Evolutionary conservation across 2,797 vertebrate genomes (phyloP).

Genomic region (Choloepus didactylus): DNA sequence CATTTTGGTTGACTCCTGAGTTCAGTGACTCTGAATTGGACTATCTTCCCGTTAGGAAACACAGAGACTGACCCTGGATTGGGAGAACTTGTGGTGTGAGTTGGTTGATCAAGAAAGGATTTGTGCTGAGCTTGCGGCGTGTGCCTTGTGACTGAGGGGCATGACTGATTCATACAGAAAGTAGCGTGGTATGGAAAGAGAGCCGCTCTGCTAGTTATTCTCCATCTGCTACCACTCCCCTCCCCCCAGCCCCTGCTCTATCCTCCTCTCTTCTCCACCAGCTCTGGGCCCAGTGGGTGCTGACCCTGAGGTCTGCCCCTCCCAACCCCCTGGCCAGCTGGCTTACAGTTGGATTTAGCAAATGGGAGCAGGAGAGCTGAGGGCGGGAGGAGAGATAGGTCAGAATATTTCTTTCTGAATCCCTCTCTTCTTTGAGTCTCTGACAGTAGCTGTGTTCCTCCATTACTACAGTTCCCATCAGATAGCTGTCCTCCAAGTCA

Average conservation of each 20-base stretch:
- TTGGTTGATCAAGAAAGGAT: conserved; percentile 63
- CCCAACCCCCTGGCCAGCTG: background rate
- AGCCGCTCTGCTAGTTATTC: background rate
- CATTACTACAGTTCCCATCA: background rate
- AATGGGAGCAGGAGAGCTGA: background rate
- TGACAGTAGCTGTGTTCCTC: background rate
- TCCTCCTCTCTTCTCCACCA: background rate
- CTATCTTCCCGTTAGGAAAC: conserved; percentile 37
- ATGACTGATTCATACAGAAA: background rate
- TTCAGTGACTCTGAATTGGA: conserved; percentile 44
- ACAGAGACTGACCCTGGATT: background rate
- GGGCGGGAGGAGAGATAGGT: background rate
- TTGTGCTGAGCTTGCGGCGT: background rate
- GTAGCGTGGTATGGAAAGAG: background rate
- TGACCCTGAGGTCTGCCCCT: background rate
- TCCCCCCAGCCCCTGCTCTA: background rate
- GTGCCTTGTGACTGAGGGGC: background rate
- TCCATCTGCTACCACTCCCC: rapidly evolving
- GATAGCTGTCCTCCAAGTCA: background rate
- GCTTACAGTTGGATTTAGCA: background rate
- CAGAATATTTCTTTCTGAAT: background rate
- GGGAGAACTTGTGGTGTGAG: background rate
- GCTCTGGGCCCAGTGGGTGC: background rate
- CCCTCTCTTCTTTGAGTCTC: background rate
- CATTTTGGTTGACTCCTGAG: conserved; percentile 23